A percentile compares a stretch with the other conserved stretches of the same genome.
Evolutionary conservation across 2,113 vertebrate species (phyloP).

Genomic region (Petromus typicus): DNA sequence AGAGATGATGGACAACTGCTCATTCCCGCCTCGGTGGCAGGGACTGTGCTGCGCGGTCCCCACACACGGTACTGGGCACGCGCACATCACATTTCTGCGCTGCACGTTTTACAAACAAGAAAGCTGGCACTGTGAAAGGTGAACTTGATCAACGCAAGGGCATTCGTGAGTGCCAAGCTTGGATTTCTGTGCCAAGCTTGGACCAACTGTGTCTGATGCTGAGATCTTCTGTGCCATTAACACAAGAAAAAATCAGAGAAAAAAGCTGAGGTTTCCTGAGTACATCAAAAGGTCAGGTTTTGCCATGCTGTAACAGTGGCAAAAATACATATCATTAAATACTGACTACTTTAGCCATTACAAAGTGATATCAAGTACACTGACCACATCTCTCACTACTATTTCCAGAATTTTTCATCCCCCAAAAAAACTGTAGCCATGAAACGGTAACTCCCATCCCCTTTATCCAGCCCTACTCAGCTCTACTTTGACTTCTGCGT

Average conservation of each 20-base stretch:
- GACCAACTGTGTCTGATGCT: not conserved
- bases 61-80: not conserved
- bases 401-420: not conserved
- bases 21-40: not conserved
- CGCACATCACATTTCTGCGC: not conserved
- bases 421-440: not conserved
- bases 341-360: not conserved
- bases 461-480: not conserved
- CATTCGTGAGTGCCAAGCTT: not conserved
- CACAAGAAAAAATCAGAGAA: not conserved
- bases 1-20: not conserved
- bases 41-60: not conserved
- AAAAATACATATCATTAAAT: not conserved
- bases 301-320: not conserved
- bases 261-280: not conserved
- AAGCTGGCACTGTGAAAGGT: not conserved
- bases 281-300: not conserved
- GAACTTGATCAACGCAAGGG: not conserved
- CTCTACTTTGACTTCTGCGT: not conserved
- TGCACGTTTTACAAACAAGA: not conserved
- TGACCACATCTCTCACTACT: not conserved
- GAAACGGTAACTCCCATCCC: not conserved
- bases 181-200: not conserved
- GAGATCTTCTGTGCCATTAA: not conserved
- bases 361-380: not conserved